Percentiles rank a stretch among this genome's conserved stretches.
Evolutionary conservation across 2,113 vertebrate species (phyloP).

Genomic region (Lathamus discolor): DNA sequence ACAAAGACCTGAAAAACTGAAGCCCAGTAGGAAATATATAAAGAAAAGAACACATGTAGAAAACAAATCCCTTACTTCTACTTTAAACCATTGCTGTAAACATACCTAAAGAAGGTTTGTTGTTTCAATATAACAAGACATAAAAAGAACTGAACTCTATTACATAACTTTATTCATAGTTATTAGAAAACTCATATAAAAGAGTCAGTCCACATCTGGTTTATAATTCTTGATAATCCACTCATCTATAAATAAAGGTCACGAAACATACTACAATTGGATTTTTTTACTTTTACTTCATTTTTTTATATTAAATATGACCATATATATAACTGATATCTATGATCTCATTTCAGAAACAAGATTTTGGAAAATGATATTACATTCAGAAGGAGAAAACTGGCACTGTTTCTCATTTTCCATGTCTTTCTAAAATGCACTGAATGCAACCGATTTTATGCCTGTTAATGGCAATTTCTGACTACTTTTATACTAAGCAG

Average conservation of each 20-base stretch:
- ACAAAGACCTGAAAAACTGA: background rate
- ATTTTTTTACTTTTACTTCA: background rate
- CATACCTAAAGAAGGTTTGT: background rate
- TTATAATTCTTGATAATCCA: background rate
- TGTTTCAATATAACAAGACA: background rate
- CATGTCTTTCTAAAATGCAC: background rate
- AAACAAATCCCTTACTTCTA: background rate
- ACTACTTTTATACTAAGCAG: background rate
- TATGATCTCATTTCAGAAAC: background rate
- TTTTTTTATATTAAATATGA: background rate
- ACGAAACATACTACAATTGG: background rate
- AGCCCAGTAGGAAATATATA: background rate
- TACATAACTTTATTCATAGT: background rate
- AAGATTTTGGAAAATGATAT: background rate
- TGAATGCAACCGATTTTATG: background rate
- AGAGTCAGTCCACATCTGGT: background rate
- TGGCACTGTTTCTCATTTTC: background rate
- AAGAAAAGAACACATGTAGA: background rate
- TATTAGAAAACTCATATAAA: background rate
- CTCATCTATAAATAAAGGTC: background rate
- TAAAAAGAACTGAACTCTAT: background rate
- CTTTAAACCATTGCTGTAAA: background rate
- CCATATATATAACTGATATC: background rate
- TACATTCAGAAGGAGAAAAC: background rate
- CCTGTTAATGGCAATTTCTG: background rate